Percentiles rank a stretch among this genome's conserved stretches.
Evolutionary conservation across 1,140 invertebrate genomes (phyloP).

Genomic region (Spodoptera frugiperda): DNA sequence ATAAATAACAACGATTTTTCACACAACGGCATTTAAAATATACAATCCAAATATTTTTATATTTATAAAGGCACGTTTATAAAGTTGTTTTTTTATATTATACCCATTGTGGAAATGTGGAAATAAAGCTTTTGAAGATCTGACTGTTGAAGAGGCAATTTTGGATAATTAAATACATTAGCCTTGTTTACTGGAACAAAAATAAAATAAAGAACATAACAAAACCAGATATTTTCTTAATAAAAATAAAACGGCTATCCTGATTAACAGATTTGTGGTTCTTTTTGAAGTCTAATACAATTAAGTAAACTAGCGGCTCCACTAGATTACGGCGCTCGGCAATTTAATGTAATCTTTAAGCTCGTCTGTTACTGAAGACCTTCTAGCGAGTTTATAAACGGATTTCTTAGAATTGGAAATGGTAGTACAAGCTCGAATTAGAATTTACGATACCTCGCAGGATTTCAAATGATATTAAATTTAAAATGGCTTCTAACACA

Average conservation of each 20-base stretch:
- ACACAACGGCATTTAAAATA: no score
- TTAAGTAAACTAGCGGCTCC: background rate
- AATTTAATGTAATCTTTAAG: slow-evolving; percentile 24
- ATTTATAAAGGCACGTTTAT: no score
- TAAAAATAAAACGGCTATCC: background rate
- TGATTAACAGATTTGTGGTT: background rate
- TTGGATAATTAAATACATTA: background rate
- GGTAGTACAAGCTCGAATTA: background rate
- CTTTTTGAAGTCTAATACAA: slow-evolving; percentile 5
- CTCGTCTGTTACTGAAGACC: slow-evolving; percentile 19
- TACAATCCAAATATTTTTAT: no score
- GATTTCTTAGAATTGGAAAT: slow-evolving; percentile 22
- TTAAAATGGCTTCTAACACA: background rate
- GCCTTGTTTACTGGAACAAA: background rate
- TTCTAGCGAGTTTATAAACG: slow-evolving; percentile 18
- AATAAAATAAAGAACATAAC: background rate
- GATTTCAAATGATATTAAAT: background rate
- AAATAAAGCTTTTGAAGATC: no score
- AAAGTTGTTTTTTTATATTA: no score
- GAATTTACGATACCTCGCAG: background rate
- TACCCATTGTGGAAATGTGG: no score
- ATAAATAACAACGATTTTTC: no score
- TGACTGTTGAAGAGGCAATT: no score
- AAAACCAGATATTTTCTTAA: background rate
- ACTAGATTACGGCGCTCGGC: background rate